Evolutionary conservation across 1,140 invertebrate species (phyloP).

Genomic region (Drosophila lini): DNA sequence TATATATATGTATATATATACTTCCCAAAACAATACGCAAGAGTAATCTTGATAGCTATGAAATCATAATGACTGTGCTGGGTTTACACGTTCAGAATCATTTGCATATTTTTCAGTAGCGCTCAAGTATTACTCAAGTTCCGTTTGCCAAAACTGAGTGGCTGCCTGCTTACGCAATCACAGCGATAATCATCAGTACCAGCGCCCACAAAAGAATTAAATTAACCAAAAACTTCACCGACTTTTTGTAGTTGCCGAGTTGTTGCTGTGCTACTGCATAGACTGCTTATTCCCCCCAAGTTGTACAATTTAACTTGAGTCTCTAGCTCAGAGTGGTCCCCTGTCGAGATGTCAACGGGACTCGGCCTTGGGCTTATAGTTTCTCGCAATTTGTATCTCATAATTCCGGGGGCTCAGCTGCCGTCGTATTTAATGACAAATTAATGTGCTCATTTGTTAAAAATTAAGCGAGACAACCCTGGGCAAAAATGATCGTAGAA

Average conservation of each 20-base stretch:
- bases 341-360: constrained; percentile 49
- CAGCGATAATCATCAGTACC: constrained; percentile 33
- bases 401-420: constrained; percentile 47
- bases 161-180: constrained; percentile 62
- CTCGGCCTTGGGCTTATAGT: constrained; percentile 65
- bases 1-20: neutral
- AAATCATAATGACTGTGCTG: constrained; percentile 2
- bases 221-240: neutral
- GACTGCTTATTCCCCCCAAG: constrained; percentile 3
- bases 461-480: constrained; percentile 50
- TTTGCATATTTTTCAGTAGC: constrained; percentile 39
- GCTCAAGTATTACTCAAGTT: constrained; percentile 14
- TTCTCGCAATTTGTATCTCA: constrained; percentile 66
- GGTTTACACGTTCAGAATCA: constrained; percentile 6
- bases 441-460: constrained; percentile 70
- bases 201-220: constrained; percentile 45
- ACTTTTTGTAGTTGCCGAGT: neutral
- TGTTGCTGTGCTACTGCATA: neutral
- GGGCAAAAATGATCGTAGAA: constrained; percentile 15
- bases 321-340: constrained; percentile 3
- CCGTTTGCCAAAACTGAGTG: constrained; percentile 11
- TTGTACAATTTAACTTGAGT: constrained; percentile 30
- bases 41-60: constrained; percentile 3
- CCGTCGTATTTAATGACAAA: constrained; percentile 26
- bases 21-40: neutral